Base-by-base conservation (phyloP, 2,113 vertebrate species). In the Oplegnathus fasciatus region DNA sequence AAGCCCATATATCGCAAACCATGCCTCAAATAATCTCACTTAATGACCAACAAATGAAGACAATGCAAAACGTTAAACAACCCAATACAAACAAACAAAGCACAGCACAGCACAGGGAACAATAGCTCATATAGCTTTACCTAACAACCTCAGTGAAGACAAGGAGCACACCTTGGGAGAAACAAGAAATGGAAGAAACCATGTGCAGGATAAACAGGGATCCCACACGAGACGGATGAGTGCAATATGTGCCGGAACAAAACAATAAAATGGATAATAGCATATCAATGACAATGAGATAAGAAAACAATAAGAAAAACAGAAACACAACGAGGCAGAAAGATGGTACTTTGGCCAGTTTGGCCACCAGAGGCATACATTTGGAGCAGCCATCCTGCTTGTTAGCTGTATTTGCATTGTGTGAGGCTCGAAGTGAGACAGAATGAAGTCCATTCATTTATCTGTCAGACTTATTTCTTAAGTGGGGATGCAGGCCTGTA, bases 401-500 rank as follows among this genome's bases (percentile, higher is more conserved):
- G 61, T 87, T 78, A 50, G 77, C 66, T 66, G 54, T 7, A 55
- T 65, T 88, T 79, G 65, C 62, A 77, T 83, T 57, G 24, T 81
- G 69, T 40, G 52, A 34, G 24, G 22, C 62, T 82, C 55, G 55
- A 61, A 46, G 54, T 75, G 68, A 42, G 4, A 48, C 71, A 26
- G 62, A 69, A 65, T 83, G 34, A 82, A 82, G 64, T 52, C 46
- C 42, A 40, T 82, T 89, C 55, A 84, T 88, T 80, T 84, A 57
- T 85, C 75, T 81, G 77, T 85, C 81, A 72, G 60, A 76, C 73
- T 75, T 71, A 75, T 84, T 82, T 87, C 74, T 86, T 52, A 90
- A 82, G 62, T n/a, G 78, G 76, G 62, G 73, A 75, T 75, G 82
- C 79, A 58, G 70, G 82, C 52, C 64, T 50, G 81, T 42, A 76